Evolutionary conservation across 1,140 invertebrate genomes (phyloP), one percentile per base, ranked within the genome.

Genomic region (Melanaphis sacchari): DNA sequence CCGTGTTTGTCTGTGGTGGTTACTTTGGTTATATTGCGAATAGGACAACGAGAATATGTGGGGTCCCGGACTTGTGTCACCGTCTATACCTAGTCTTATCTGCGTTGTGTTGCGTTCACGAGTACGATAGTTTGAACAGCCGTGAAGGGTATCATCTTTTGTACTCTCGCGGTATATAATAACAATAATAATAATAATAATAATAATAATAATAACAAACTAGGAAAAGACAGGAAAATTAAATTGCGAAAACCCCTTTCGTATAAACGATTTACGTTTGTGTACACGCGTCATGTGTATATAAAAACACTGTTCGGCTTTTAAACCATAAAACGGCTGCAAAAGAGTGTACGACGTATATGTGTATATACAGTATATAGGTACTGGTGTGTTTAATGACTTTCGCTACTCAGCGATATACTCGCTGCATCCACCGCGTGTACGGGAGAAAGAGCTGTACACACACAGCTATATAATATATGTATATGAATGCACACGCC

Each of bases 261-360:
- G 87, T 87, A n/a, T n/a, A 87, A 49, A 5, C 85, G 82, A 31
- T 84, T 84, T 84, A 22, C 43, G 46, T 49, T 38, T 36, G 41
- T 87, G 18, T 46, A 87, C 26, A 36, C 31, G 31, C 43, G 85
- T 41, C 43, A n/a, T 46, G 85, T 49, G 85, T 49, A 49, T 21
- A n/a, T 21, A n/a, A 49, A 89, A 89, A 89, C 87, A 89, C 49
- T 24, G 36, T 89, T 89, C 36, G 88, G 88, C 46, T 89, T 89
- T 89, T 89, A 89, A 89, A 54, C 88, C 46, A 36, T 40, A 22
- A n/a, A 46, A 54, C 9, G 24, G 31, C 87, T n/a, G n/a, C n/a
- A n/a, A 18, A 24, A 43, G 26, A 26, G 84, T 85, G 18, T 81
- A 81, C 84, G 26, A 31, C 40, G 59, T 59, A 5, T n/a, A 26